A percentile compares a stretch with the other conserved stretches of the same genome.
Conservation (phyloP, 2,113 vertebrate genomes). For the Cynopterus brachyotis region DNA sequence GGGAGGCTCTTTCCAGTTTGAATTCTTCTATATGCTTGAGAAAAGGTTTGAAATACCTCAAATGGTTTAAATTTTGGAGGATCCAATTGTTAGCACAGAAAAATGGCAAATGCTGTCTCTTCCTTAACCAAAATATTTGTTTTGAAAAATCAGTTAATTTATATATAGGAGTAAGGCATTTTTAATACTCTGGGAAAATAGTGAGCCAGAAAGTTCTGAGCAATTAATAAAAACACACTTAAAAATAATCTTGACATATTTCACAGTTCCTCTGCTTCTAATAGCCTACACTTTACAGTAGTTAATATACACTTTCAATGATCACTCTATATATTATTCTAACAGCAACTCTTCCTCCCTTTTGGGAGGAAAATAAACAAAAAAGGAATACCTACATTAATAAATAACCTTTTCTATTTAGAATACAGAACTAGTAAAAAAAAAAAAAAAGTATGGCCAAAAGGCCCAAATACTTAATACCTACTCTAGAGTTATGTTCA, state of each 20-base stretch:
- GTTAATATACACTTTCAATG: not conserved
- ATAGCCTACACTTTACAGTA: not conserved
- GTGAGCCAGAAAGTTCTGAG: not conserved
- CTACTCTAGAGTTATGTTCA: not conserved
- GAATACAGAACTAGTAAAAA: not conserved
- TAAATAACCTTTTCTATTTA: not conserved
- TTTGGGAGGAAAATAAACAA: not conserved
- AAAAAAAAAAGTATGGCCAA: not conserved
- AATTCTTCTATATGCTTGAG: not conserved
- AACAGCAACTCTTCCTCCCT: not conserved
- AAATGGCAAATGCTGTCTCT: not conserved
- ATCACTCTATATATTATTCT: not conserved
- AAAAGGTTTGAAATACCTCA: not conserved
- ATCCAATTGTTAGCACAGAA: not conserved
- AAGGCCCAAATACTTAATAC: not conserved
- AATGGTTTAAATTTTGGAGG: not conserved
- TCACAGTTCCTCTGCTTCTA: not conserved
- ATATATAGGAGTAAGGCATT: not conserved
- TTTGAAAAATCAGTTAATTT: not conserved
- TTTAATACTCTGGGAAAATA: conserved; percentile 24
- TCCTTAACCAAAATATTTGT: not conserved
- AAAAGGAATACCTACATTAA: not conserved
- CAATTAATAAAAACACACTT: not conserved
- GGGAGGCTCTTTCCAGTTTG: not conserved
- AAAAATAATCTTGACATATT: not conserved